Evolutionary conservation across 2,888 invertebrate species (phyloP).

Genomic region (Physocephala rufipes): DNA sequence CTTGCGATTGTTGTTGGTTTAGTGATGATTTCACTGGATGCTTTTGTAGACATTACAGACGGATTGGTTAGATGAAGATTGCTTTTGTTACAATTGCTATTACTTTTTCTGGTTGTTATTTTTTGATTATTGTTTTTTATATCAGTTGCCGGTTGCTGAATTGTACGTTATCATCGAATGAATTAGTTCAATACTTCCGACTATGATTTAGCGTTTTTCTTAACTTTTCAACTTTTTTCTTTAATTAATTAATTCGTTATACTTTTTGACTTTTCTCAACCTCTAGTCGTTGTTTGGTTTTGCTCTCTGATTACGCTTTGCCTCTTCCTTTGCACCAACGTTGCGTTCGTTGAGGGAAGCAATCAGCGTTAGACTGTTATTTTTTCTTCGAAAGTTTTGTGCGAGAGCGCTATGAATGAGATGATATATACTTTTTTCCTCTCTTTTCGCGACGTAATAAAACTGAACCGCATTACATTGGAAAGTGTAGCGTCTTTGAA

Average conservation of each 20-base stretch:
- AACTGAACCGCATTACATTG: constrained; percentile 23
- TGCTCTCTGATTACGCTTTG: too few relatives aligned
- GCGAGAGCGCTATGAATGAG: constrained; percentile 1
- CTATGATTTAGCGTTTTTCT: not conserved
- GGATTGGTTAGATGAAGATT: not conserved
- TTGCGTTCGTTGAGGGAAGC: not conserved
- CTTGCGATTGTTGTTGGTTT: constrained; percentile 39
- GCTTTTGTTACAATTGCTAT: not conserved
- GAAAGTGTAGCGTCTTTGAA: not conserved
- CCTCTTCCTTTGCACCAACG: too few relatives aligned
- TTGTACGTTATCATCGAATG: not conserved
- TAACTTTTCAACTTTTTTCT: constrained; percentile 10
- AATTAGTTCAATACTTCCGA: too few relatives aligned
- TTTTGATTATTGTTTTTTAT: not conserved
- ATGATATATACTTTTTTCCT: constrained; percentile 8
- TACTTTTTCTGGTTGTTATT: not conserved
- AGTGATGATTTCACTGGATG: constrained; percentile 34
- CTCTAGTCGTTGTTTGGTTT: not conserved
- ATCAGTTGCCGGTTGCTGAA: not conserved
- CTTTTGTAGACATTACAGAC: constrained; percentile 47
- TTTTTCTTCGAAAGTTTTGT: too few relatives aligned
- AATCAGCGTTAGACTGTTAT: not conserved
- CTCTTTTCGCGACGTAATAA: constrained; percentile 17
- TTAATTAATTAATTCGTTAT: not conserved
- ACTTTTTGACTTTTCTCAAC: not conserved